Evolutionary conservation across 2,888 invertebrate genomes (phyloP).

Genomic region (Stegophylla sp.): DNA sequence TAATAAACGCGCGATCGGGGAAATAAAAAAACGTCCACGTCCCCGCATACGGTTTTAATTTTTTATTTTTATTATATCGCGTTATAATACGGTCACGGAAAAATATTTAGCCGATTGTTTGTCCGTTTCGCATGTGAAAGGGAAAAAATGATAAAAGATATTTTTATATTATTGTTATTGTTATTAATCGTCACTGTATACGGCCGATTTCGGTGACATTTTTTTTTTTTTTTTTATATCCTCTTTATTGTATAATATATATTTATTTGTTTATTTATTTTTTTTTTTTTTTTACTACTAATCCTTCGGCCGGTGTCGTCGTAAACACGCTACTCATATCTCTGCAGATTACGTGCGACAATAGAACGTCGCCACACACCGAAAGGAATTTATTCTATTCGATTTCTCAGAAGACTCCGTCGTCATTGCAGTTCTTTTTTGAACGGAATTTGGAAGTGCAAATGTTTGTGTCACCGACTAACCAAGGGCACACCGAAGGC

Average conservation of each 20-base stretch:
- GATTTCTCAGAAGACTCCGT: slow-evolving; percentile 29
- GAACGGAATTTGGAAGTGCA: too few relatives aligned
- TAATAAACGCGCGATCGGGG: too few relatives aligned
- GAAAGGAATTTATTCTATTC: slow-evolving; percentile 9
- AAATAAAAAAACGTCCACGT: not conserved
- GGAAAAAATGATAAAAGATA: not conserved
- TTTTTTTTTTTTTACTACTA: not conserved
- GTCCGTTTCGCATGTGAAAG: too few relatives aligned
- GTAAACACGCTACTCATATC: slow-evolving; percentile 16
- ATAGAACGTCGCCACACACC: too few relatives aligned
- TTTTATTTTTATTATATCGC: slow-evolving; percentile 19
- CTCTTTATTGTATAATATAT: too few relatives aligned
- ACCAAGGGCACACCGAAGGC: too few relatives aligned
- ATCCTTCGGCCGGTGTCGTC: not conserved
- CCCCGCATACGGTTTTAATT: not conserved
- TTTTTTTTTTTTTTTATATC: not conserved
- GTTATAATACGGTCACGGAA: not conserved
- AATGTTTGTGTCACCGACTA: too few relatives aligned
- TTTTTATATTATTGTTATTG: slow-evolving; percentile 5
- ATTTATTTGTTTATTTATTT: not conserved
- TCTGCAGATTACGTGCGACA: not conserved
- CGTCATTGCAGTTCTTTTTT: too few relatives aligned
- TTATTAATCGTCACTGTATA: not conserved
- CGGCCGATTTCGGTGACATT: slow-evolving; percentile 8
- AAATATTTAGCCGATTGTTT: slow-evolving; percentile 23